Percentiles rank a stretch among this genome's conserved stretches.
These are phyloP conservation scores for Drosophila colorata DNA, from an alignment of 2,888 invertebrate species.

Conservation along the genomic window DNA sequence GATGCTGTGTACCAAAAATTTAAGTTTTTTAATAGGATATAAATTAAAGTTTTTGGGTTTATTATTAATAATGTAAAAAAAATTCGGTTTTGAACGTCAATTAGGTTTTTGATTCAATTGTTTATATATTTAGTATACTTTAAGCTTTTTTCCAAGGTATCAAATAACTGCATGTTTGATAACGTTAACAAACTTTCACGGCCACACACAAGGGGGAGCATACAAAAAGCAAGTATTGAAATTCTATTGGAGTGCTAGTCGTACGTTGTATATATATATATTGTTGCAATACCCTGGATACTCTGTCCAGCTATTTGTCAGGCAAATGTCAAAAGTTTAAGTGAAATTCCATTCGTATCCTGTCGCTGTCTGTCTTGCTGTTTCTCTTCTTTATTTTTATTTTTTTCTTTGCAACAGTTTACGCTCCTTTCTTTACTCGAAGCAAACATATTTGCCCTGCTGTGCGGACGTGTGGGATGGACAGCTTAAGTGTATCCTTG, in stretches of 20 bases:
- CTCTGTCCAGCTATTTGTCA: constrained; percentile 27
- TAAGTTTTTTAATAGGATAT: too few species aligned
- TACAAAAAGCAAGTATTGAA: constrained; percentile 20
- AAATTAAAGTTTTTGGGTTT: too few species aligned
- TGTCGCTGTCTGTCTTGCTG: neutral
- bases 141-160: neutral
- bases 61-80: neutral
- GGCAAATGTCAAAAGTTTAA: constrained; percentile 39
- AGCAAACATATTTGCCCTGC: constrained; percentile 9
- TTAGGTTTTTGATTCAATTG: neutral
- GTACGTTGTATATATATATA: neutral
- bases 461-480: neutral
- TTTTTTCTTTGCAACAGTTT: neutral
- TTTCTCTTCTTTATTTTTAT: neutral
- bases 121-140: neutral
- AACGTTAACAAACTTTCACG: constrained; percentile 29
- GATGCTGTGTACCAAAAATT: neutral
- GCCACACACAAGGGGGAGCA: neutral
- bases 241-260: constrained; percentile 23
- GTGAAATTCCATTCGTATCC: constrained; percentile 21
- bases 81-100: neutral
- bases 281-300: constrained; percentile 39
- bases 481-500: constrained; percentile 8
- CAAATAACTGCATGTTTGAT: constrained; percentile 47
- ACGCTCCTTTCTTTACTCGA: constrained; percentile 2